Conservation (phyloP, 2,797 vertebrate species). For the Fratercula arctica region DNA sequence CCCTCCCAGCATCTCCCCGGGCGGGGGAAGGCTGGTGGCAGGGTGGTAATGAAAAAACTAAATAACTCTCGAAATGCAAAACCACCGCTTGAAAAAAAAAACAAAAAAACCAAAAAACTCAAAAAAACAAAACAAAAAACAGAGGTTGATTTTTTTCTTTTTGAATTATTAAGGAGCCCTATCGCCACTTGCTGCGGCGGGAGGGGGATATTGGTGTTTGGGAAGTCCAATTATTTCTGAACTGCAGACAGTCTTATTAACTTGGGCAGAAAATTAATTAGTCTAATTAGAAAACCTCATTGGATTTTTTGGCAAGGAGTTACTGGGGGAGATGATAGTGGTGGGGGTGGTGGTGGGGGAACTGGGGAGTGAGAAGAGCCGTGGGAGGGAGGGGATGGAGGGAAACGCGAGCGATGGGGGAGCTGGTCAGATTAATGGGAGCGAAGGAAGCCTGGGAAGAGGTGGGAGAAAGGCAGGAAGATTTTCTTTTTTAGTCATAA, state of each 20-base stretch:
- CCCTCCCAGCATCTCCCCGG: background rate
- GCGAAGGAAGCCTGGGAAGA: background rate
- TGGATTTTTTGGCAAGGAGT: conserved; percentile 77
- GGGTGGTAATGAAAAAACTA: conserved; percentile 77
- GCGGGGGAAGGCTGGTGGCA: background rate
- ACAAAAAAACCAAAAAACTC: too few relatives aligned
- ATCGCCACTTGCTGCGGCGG: conserved; percentile 50
- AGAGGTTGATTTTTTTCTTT: conserved; percentile 44
- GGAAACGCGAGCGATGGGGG: background rate
- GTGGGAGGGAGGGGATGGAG: background rate
- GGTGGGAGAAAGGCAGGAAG: background rate
- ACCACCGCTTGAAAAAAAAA: conserved; percentile 55
- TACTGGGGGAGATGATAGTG: conserved; percentile 48
- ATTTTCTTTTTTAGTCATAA: background rate
- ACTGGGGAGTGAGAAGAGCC: background rate
- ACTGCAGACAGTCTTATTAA: conserved; percentile 83
- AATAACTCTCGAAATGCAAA: conserved; percentile 70
- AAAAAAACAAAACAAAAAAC: background rate
- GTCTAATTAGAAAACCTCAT: conserved; percentile 82
- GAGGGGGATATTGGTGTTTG: conserved; percentile 73
- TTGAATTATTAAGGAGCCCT: conserved; percentile 74
- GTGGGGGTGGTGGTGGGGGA: background rate
- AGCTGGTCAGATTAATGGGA: conserved; percentile 25
- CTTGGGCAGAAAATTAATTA: conserved; percentile 85
- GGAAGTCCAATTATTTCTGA: conserved; percentile 82